These are phyloP conservation scores for Dilophus febrilis DNA, from an alignment of 2,888 invertebrate genomes.

Conservation along the genomic window DNA sequence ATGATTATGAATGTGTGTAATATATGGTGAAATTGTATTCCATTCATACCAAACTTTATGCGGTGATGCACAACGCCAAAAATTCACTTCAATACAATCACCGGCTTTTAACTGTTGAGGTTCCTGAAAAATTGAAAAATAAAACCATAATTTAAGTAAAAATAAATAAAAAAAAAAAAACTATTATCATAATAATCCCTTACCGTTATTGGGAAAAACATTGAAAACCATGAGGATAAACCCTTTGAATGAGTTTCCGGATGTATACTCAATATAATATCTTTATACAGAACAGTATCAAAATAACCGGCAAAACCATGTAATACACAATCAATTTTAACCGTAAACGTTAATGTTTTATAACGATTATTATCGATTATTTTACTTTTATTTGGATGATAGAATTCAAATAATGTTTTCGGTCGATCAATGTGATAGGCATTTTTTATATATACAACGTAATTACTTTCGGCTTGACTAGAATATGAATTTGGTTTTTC, in stretches of 20 bases:
- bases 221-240: conserved; percentile 98
- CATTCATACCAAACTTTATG: conserved; percentile 95
- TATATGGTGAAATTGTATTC: conserved; percentile 34
- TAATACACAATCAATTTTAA: conserved; percentile 58
- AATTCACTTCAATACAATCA: conserved; percentile 56
- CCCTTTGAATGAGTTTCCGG: conserved; percentile 76
- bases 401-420: conserved; percentile 58
- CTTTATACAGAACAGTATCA: conserved; percentile 60
- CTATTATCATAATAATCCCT: too few relatives aligned
- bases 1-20: conserved; percentile 22
- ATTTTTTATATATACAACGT: conserved; percentile 83
- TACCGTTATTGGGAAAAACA: conserved; percentile 79
- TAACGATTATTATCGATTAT: conserved; percentile 55
- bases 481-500: conserved; percentile 16
- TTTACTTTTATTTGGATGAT: conserved; percentile 69
- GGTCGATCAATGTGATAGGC: conserved; percentile 25
- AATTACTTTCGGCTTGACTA: conserved; percentile 55
- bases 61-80: conserved; percentile 67
- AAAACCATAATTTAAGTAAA: too few relatives aligned
- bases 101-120: conserved; percentile 42
- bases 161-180: too few relatives aligned
- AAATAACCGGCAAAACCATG: conserved; percentile 97
- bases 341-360: conserved; percentile 47
- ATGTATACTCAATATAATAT: conserved; percentile 74
- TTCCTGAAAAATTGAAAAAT: too few relatives aligned